Evolutionary conservation across 2,113 vertebrate genomes (phyloP).

Genomic region (Hyperoodon ampullatus): DNA sequence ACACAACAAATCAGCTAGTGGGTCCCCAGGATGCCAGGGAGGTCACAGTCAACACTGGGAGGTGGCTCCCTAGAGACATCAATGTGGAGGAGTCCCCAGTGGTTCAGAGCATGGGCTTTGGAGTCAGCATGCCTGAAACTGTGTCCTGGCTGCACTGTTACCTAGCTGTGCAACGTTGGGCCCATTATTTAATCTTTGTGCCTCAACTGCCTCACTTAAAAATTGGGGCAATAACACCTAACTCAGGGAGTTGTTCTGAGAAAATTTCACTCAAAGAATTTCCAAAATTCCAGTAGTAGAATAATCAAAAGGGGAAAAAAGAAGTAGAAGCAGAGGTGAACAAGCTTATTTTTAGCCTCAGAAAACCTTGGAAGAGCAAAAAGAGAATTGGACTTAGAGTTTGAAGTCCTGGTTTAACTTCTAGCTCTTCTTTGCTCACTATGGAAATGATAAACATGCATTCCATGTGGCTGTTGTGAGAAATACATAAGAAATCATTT

Average conservation of each 20-base stretch:
- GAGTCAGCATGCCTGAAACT: no score
- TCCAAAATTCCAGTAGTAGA: not conserved
- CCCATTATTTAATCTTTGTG: not conserved
- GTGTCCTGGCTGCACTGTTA: no score
- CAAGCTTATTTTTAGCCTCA: not conserved
- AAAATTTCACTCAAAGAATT: not conserved
- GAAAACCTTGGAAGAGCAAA: not conserved
- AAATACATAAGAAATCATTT: not conserved
- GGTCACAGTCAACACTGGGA: not conserved
- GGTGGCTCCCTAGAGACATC: not conserved
- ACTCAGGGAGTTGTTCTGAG: not conserved
- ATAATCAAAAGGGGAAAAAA: not conserved
- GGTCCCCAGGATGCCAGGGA: not conserved
- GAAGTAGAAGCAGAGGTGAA: not conserved
- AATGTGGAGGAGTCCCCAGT: accelerated
- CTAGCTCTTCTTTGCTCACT: not conserved
- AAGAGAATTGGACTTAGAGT: not conserved
- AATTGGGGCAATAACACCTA: not conserved
- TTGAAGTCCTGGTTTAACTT: not conserved
- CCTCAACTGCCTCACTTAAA: not conserved
- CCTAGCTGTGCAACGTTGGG: not conserved
- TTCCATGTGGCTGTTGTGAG: not conserved
- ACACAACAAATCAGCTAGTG: not conserved
- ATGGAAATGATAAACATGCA: not conserved
- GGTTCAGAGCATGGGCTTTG: not conserved